phyloP scores from a whole-genome alignment of 1,140 invertebrate species.

The Ceratitis capitata region DNA sequence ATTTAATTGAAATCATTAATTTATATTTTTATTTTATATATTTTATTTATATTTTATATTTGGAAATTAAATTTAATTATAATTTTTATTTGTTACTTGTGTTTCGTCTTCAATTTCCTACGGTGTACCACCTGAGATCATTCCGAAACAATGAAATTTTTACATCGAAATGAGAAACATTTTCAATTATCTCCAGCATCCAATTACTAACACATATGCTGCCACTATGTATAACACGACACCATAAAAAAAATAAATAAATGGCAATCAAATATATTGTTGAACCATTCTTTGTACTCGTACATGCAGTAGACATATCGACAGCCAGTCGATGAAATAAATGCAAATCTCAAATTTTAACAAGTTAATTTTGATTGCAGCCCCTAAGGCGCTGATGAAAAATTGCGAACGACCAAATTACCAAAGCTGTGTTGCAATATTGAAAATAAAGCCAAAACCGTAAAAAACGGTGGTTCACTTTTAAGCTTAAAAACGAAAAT shows the following conservation, averaged over 20 bases:
- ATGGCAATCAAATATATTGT: neutral
- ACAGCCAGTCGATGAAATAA: neutral
- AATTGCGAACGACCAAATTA: slow-evolving; percentile 1
- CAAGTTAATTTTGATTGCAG: slow-evolving; percentile 15
- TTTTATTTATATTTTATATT: too few relatives aligned
- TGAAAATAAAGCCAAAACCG: neutral
- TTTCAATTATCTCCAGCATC: neutral
- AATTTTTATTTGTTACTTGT: too few relatives aligned
- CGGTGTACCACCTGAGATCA: too few relatives aligned
- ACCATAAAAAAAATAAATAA: neutral
- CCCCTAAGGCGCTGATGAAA: neutral
- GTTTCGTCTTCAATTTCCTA: too few relatives aligned
- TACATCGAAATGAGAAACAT: neutral
- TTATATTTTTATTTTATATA: too few relatives aligned
- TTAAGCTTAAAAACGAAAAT: too few relatives aligned
- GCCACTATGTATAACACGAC: neutral
- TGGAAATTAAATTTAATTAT: too few relatives aligned
- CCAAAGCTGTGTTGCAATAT: neutral
- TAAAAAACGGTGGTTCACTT: too few relatives aligned
- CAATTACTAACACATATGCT: neutral
- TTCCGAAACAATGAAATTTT: too few relatives aligned
- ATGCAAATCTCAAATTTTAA: slow-evolving; percentile 17
- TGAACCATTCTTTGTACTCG: neutral
- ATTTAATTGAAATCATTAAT: too few relatives aligned
- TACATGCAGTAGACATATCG: neutral